Evolutionary conservation across 1,140 invertebrate species (phyloP).

Genomic region (Bicyclus anynana): DNA sequence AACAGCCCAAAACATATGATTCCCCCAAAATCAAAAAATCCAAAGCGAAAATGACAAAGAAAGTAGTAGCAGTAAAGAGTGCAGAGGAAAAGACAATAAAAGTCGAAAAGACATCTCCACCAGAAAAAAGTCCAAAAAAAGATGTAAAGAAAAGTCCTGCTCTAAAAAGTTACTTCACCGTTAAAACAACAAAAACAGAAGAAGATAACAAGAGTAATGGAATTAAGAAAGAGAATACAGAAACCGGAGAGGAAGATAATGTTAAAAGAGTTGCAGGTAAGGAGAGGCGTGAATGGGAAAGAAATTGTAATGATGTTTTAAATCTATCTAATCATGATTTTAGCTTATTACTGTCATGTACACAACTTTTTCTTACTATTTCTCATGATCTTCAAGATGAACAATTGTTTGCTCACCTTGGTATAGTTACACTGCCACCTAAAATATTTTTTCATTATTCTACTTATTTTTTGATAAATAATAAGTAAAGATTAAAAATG

Average conservation of each 20-base stretch:
- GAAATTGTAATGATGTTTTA: too few species aligned
- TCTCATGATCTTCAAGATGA: too few species aligned
- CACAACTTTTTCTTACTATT: too few species aligned
- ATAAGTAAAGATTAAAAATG: too few species aligned
- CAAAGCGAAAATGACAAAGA: constrained; percentile 25
- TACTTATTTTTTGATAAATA: too few species aligned
- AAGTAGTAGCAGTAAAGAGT: constrained; percentile 7
- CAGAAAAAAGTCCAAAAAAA: constrained; percentile 18
- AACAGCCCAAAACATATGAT: constrained; percentile 39
- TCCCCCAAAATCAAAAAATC: constrained; percentile 50
- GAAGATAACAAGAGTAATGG: constrained; percentile 15
- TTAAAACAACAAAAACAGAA: constrained; percentile 12
- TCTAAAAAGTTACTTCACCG: constrained; percentile 1
- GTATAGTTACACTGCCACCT: too few species aligned
- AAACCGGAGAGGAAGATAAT: constrained; percentile 12
- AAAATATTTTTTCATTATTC: too few species aligned
- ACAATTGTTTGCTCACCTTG: too few species aligned
- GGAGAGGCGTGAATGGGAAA: not conserved
- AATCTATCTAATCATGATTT: too few species aligned
- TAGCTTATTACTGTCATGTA: too few species aligned
- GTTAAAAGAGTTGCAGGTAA: constrained; percentile 9
- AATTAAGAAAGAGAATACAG: constrained; percentile 3
- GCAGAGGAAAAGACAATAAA: constrained; percentile 17
- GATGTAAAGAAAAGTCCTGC: constrained; percentile 21
- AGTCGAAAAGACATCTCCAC: constrained; percentile 26